Base-by-base conservation (phyloP, 1,140 invertebrate genomes). In the Drosophila malerkotliana region DNA sequence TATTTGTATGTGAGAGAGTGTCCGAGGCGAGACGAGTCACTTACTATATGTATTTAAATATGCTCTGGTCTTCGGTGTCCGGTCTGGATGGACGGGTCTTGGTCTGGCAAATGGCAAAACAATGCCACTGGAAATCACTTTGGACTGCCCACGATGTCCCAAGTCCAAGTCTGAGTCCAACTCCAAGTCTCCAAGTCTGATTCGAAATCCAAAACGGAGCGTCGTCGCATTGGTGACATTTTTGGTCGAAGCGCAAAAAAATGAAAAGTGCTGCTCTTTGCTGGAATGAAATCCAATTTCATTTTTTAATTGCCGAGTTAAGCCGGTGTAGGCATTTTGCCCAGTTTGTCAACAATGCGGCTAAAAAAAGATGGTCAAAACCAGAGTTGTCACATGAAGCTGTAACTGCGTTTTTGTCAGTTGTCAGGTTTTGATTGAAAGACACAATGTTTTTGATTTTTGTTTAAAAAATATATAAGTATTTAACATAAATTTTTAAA, bases 211-310 rank as follows among this genome's bases (percentile, higher is more conserved):
- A 32, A 71, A 69, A 57, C 52, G 64, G 67, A 69, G 41, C 26
- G 12, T 44, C 41, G 15, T 15, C n/a, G 15, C 76, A 62, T 79
- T 61, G 61, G 47, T 48, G 58, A 69, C 75, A 73, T 75, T 67
- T 87, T 53, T 47, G 44, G 53, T n/a, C 48, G 30, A 52, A 52
- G 24, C 45, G 54, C 41, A 59, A 74, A 37, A 37, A 84, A 87
- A 85, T 64, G 75, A 87, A 87, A 85, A 87, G 77, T 81, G 73
- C 32, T 62, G 41, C 14, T 8, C 59, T 80, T 61, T 60, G 45
- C 44, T 61, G 69, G 66, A 87, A 82, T 79, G 72, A 83, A 88
- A 79, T 83, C 32, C 68, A 83, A 87, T 88, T 88, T 88, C 83
- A 89, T 88, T 88, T 83, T 79, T 88, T 88, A 87, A 83, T 87